Percentiles rank a stretch among this genome's conserved stretches.
phyloP scores from a whole-genome alignment of 2,113 vertebrate genomes.

The Mionectes macconnelli region DNA sequence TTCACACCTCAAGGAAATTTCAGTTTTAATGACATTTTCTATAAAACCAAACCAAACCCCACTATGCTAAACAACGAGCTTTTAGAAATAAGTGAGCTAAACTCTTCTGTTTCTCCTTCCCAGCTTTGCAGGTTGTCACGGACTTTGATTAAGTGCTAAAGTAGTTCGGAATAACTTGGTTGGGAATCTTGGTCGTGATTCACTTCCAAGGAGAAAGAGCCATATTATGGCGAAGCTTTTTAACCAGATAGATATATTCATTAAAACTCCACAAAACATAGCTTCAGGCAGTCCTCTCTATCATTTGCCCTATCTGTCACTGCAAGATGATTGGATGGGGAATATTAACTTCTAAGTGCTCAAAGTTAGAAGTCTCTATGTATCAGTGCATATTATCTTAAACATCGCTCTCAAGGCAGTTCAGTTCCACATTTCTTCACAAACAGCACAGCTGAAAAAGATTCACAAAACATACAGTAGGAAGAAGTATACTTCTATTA shows the following conservation, averaged over 20 bases:
- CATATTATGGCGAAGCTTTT: neutral
- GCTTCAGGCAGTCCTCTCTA: neutral
- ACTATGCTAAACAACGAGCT: neutral
- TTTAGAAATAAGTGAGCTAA: neutral
- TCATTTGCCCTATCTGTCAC: too few species aligned
- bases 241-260: neutral
- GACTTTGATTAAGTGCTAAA: neutral
- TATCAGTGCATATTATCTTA: neutral
- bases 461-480: neutral
- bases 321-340: neutral
- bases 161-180: neutral
- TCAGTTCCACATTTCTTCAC: neutral
- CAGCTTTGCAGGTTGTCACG: neutral
- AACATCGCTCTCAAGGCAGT: neutral
- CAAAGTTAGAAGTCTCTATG: neutral
- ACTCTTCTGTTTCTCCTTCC: neutral
- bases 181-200: neutral
- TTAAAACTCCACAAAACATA: neutral
- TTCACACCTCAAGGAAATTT: neutral
- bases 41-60: neutral
- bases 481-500: neutral
- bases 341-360: neutral
- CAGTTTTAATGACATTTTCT: neutral
- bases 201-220: neutral
- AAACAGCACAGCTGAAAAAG: neutral